Evolutionary conservation across 1,140 invertebrate genomes (phyloP), one percentile per base, ranked within the genome.

Genomic region (Drosophila ercepeae): DNA sequence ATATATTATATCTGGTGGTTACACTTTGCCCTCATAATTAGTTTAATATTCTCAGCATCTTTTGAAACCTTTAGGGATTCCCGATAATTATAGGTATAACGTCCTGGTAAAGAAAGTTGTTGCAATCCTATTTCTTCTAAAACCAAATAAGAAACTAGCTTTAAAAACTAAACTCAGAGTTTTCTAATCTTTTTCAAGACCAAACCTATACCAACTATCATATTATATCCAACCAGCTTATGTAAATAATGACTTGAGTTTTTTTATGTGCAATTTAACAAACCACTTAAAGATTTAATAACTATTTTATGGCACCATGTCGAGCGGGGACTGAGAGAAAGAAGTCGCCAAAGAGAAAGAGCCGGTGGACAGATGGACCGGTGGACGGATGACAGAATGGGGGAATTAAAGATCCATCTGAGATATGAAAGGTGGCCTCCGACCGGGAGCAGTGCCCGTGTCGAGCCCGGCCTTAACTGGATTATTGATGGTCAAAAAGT

Each of bases 221-320:
- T 25, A 55, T 18, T 16, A 49, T 49, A 54, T 53, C 36, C n/a
- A 39, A 25, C 14, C 23, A 41, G 57, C 68, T 72, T 72, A 72
- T 72, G 32, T 61, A 72, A 72, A 72, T 52, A 50, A 61, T 53
- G 57, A 53, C 46, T 44, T 8, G 36, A 27, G 27, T 23, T 16
- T 44, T 63, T 51, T 42, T 49, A 48, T 61, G 42, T 49, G 19
- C 19, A 71, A 51, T 72, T 72, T 53, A 61, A 61, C 27, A 48
- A 32, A 41, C 68, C 57, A 72, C 57, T 61, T 72, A 61, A 72
- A 41, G 48, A 34, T 72, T 72, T 72, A 60, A 52, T 71, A 72
- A 72, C 69, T 61, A 52, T 72, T 72, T 72, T 63, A 53, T 72
- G 46, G 36, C 44, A 32, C 32, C 27, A 48, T 34, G 18, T 18